Base-by-base conservation (phyloP, 2,797 vertebrate species). In the Phataginus tetradactyla region DNA sequence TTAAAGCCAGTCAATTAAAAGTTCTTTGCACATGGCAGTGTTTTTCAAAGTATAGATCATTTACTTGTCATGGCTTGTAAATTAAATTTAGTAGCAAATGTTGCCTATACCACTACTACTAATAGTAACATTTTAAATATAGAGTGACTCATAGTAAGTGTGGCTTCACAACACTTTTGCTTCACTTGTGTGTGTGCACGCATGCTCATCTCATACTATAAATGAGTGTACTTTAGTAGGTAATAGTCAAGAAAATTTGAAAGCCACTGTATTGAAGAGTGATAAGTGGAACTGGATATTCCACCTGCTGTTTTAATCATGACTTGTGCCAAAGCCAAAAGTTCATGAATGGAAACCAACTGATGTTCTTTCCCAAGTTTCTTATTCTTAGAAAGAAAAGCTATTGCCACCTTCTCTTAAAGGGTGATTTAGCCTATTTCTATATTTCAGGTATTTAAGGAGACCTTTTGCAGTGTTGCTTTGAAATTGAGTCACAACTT, bases 401-500 rank as follows among this genome's bases (percentile, higher is more conserved):
- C n/a, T 23, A 71, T 61, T 37, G 0, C 34, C 61, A 86, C 27
- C 83, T 86, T 90, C 68, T 86, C 75, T 84, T 92, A 83, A 83
- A 91, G 75, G 39, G 66, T 64, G n/a, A 42, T 69, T 80, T 90
- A 96, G 25, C 78, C 49, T 93, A 42, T 94, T 93, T 91, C 74
- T 64, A 57, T n/a, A 55, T 32, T 45, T 91, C 69, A 74, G 17
- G 74, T 78, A 91, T 57, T 87, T 81, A 85, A 94, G 69, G 55
- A 85, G 29, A 55, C 68, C 83, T 63, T 95, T 94, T 97, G 57
- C 57, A 74, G 39, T 39, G 57, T 39, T 91, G 17, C 37, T 91
- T 96, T 95, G 86, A 89, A 94, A 93, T 81, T 80, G n/a, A 86
- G 39, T 80, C 69, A 94, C 20, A 61, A 66, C 39, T 93, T 95